phyloP scores from a whole-genome alignment of 2,113 vertebrate species.

The Ameiurus melas region DNA sequence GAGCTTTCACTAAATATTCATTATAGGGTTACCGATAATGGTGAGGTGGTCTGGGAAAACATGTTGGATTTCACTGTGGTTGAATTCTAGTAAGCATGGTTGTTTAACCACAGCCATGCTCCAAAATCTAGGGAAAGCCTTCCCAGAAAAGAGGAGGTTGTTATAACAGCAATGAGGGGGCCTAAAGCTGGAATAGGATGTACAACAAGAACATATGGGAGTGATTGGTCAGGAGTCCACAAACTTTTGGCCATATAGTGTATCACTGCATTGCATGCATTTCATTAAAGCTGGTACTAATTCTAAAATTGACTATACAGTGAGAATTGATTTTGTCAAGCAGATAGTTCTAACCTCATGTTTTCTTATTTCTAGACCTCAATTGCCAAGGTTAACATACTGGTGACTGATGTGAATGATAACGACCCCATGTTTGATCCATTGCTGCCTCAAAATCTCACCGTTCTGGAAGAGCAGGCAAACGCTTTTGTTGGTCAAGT shows the following conservation, averaged over 20 bases:
- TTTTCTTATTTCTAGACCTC: constrained; percentile 79
- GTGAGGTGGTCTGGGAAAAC: neutral
- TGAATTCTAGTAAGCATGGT: neutral
- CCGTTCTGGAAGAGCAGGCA: constrained; percentile 85
- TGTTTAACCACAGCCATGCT: neutral
- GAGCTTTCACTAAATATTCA: neutral
- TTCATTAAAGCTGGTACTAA: neutral
- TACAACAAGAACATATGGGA: neutral
- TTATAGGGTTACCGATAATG: too few species aligned
- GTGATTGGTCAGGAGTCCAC: neutral
- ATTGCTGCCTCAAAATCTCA: constrained; percentile 85
- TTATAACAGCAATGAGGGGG: neutral
- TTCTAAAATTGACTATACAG: neutral
- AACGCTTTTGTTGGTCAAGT: constrained; percentile 92
- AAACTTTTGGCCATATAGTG: neutral
- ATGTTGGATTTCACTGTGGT: neutral
- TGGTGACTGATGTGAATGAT: constrained; percentile 96
- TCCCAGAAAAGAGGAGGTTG: neutral
- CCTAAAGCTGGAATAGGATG: neutral
- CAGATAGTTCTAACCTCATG: constrained; percentile 13
- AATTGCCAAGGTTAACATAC: constrained; percentile 84
- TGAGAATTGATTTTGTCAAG: neutral
- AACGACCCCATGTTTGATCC: constrained; percentile 88
- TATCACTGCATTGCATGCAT: neutral
- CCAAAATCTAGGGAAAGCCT: neutral